phyloP scores from a whole-genome alignment of 2,797 vertebrate species.

The Dendrocincla tyrannina region DNA sequence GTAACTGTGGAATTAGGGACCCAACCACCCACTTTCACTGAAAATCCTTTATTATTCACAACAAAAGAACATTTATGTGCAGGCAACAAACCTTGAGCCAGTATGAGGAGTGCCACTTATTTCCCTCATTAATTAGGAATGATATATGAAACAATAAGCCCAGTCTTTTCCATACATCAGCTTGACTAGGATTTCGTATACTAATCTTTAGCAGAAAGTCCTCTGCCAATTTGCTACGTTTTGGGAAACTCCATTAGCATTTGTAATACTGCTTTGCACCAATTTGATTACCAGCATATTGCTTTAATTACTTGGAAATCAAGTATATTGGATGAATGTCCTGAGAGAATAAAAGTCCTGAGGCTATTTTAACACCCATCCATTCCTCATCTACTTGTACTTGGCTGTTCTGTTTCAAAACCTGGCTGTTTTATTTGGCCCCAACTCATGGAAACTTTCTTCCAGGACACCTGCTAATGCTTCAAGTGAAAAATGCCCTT shows the following conservation, averaged over 20 bases:
- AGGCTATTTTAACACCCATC: background rate
- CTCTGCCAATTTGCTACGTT: background rate
- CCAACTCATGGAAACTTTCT: background rate
- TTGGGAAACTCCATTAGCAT: background rate
- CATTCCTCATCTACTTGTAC: background rate
- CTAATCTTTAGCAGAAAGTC: background rate
- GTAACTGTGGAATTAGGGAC: background rate
- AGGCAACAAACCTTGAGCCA: background rate
- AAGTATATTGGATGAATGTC: background rate
- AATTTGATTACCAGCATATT: background rate
- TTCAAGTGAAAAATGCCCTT: background rate
- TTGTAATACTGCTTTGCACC: background rate
- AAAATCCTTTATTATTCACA: background rate
- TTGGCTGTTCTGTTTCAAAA: background rate
- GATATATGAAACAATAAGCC: background rate
- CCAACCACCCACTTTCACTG: background rate
- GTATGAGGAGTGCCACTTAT: background rate
- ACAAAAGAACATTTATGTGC: background rate
- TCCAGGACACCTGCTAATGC: background rate
- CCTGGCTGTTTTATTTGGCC: background rate
- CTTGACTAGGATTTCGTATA: background rate
- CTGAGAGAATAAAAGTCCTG: background rate
- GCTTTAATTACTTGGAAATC: slow-evolving; percentile 8
- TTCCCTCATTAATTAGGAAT: background rate
- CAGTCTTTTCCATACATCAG: background rate